Conservation (phyloP, 2,113 vertebrate species). For the Paratilapia polleni region DNA sequence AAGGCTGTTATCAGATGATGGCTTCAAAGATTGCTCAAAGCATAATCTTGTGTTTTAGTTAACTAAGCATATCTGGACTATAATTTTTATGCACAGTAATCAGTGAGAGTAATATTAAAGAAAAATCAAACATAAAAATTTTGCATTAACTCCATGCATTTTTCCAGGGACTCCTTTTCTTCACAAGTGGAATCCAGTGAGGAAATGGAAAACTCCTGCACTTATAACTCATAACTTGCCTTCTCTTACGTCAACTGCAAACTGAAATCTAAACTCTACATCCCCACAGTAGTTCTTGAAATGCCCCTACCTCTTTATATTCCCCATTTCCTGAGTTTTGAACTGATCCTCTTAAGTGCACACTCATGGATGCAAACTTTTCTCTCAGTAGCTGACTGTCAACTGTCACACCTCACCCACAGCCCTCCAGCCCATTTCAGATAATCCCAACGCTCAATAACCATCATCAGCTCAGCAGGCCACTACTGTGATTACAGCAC, state of each 20-base stretch:
- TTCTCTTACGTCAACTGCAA: not conserved
- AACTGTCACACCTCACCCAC: constrained; percentile 27
- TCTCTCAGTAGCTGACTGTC: constrained; percentile 16
- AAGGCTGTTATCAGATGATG: not conserved
- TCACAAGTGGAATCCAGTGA: not conserved
- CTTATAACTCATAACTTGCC: not conserved
- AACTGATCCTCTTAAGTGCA: constrained; percentile 28
- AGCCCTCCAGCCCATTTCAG: constrained; percentile 29
- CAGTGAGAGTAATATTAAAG: too few species aligned
- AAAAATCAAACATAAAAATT: too few species aligned
- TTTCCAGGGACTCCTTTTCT: not conserved
- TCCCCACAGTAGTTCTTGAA: not conserved
- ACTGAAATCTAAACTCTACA: not conserved
- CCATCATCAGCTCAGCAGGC: constrained; percentile 44
- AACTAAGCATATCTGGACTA: not conserved
- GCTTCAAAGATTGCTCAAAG: too few species aligned
- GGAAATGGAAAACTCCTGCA: not conserved
- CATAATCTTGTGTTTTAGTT: not conserved
- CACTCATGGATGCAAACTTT: not conserved
- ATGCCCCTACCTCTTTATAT: not conserved
- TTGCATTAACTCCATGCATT: not conserved
- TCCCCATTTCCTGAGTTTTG: constrained; percentile 13
- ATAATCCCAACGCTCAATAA: constrained; percentile 65
- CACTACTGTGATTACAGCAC: constrained; percentile 53
- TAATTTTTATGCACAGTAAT: not conserved